These are phyloP conservation scores for Callyntrura guangdongensis DNA, from an alignment of 2,888 invertebrate genomes.

Conservation along the genomic window DNA sequence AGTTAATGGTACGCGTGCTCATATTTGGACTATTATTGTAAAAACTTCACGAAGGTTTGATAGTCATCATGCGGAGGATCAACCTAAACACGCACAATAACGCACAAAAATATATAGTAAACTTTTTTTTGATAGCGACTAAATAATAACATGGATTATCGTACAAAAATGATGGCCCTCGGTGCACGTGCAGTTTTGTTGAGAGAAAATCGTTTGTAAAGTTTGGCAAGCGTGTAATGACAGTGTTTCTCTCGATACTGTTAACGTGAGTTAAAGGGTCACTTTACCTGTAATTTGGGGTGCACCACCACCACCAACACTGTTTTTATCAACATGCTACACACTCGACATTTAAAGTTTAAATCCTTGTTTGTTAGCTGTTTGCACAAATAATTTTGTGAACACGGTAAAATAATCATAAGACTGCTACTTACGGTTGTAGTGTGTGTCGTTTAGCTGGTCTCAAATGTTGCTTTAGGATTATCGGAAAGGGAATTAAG, in stretches of 20 bases:
- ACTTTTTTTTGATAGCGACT: neutral
- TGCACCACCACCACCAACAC: neutral
- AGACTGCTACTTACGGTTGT: neutral
- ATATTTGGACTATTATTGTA: neutral
- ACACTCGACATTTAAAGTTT: neutral
- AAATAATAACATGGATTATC: neutral
- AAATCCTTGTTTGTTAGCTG: neutral
- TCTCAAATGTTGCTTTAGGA: too few relatives aligned
- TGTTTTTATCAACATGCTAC: too few relatives aligned
- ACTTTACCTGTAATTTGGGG: conserved; percentile 24
- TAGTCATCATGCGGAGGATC: conserved; percentile 2
- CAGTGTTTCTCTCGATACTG: neutral
- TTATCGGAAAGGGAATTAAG: too few relatives aligned
- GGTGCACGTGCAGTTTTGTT: neutral
- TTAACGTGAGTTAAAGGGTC: neutral
- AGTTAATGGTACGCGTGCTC: neutral
- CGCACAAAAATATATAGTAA: neutral
- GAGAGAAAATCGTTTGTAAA: neutral
- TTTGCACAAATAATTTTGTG: neutral
- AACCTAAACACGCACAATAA: conserved; percentile 33
- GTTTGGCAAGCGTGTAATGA: neutral
- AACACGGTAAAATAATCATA: neutral
- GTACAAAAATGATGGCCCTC: neutral
- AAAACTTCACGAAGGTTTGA: neutral
- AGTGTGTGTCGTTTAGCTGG: too few relatives aligned